Evolutionary conservation across 2,113 vertebrate species (phyloP), one percentile per base, ranked within the genome.

Genomic region (Dipodomys ordii): DNA sequence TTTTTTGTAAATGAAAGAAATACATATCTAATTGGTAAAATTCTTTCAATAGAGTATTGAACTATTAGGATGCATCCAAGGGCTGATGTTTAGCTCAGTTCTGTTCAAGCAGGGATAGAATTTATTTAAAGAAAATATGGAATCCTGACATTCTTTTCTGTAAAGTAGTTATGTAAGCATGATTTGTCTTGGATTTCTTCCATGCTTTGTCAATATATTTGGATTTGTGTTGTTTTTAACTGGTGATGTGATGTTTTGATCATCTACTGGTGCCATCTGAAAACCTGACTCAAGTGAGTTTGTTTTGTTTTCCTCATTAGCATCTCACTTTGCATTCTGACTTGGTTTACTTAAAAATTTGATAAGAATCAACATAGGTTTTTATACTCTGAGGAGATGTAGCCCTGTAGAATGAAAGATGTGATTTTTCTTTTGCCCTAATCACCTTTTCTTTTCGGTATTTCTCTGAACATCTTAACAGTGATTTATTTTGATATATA

Each of bases 301-400:
- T 49, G 20, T n/a, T 74, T 90, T 4, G 13, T 22, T 28, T 39
- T 15, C 12, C 68, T 87, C 28, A 39, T 49, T 0, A 46, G 0
- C n/a, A 69, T 86, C 22, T 89, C 64, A 74, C 76, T 96, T 85
- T 73, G 13, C 71, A 0, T 83, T 92, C 39, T 92, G 35, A 80
- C 32, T 92, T 89, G 35, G 22, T 28, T 72, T 73, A 80, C 79
- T 83, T 95, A 87, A 90, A 81, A 94, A 85, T 76, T 80, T 95
- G 77, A 68, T 53, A 46, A 80, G 35, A 94, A 79, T 79, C 25
- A 80, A 10, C 28, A 53, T 64, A 91, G 44, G 6, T 78, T 32
- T 85, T 88, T 62, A 62, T 62, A 74, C 10, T 27, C 13, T 60
- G 6, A 32, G 64, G 25, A 65, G 68, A 73, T 11, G 46, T 53